Percentiles rank a stretch among this genome's conserved stretches.
phyloP scores from a whole-genome alignment of 2,113 vertebrate species.

The Ivindomyrus marchei region DNA sequence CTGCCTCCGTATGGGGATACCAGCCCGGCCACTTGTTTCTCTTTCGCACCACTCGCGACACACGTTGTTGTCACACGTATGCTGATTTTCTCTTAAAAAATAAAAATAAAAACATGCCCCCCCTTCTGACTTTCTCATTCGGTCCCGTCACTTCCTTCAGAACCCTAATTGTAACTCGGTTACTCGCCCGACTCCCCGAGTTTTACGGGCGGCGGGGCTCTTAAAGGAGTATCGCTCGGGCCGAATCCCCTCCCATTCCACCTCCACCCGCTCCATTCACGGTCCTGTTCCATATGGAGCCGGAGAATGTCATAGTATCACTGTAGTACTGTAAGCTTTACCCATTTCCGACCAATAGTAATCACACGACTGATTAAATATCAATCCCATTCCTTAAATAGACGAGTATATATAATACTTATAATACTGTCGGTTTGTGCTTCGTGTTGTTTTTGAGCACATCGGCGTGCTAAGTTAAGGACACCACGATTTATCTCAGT shows the following conservation, averaged over 20 bases:
- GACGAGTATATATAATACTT: background rate
- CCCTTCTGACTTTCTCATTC: constrained; percentile 37
- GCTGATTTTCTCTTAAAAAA: background rate
- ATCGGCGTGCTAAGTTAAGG: background rate
- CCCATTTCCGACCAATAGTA: background rate
- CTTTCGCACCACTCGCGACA: background rate
- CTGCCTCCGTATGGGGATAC: no score
- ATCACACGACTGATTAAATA: background rate
- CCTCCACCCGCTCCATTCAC: background rate
- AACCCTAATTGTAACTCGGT: constrained; percentile 50
- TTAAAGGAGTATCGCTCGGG: constrained; percentile 68
- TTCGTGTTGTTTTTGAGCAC: background rate
- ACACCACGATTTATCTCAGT: background rate
- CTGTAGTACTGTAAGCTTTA: background rate
- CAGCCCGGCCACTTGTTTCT: background rate
- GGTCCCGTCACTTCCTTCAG: constrained; percentile 76
- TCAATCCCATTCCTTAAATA: background rate
- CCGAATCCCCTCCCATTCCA: constrained; percentile 24
- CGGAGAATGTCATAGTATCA: background rate
- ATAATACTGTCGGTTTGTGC: background rate
- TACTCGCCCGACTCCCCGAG: constrained; percentile 29
- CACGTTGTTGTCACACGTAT: constrained; percentile 3
- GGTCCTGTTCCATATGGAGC: background rate
- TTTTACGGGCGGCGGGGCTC: constrained; percentile 50
- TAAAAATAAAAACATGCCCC: background rate